A percentile compares a stretch with the other conserved stretches of the same genome.
Conservation (phyloP, 1,140 invertebrate genomes). For the Arctopsyche grandis region DNA sequence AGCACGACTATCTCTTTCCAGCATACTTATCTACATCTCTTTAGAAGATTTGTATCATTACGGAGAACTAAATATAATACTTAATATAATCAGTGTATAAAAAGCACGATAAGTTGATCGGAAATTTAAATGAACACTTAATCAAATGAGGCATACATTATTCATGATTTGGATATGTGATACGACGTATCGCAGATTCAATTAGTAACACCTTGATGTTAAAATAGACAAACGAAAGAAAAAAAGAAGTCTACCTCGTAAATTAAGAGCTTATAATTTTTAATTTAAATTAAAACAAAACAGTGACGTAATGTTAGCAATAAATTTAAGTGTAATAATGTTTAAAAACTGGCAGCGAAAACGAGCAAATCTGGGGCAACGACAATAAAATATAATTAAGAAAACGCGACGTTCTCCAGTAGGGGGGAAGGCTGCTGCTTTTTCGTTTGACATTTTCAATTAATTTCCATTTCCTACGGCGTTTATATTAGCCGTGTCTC, state of each 20-base stretch:
- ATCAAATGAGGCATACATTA: conserved; percentile 3
- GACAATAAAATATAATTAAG: conserved; percentile 40
- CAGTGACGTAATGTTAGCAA: neutral
- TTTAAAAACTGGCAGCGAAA: conserved; percentile 15
- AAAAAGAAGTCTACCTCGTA: neutral
- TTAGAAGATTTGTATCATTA: too few relatives aligned
- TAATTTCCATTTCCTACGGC: conserved; percentile 53
- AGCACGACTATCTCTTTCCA: too few relatives aligned
- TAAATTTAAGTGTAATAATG: conserved; percentile 11
- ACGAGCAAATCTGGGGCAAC: conserved; percentile 18
- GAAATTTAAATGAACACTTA: conserved; percentile 2
- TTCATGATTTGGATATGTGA: neutral
- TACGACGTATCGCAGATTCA: conserved; percentile 2
- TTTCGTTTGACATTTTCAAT: conserved; percentile 50
- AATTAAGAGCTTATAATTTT: conserved; percentile 11
- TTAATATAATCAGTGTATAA: too few relatives aligned
- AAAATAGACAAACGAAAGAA: neutral
- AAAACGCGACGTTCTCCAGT: conserved; percentile 22
- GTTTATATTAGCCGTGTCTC: conserved; percentile 54
- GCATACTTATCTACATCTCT: too few relatives aligned
- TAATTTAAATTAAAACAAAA: conserved; percentile 5
- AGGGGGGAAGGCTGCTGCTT: conserved; percentile 23
- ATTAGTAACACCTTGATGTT: neutral
- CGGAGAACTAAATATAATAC: too few relatives aligned
- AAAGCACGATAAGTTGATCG: neutral